Base-by-base conservation (phyloP, 2,888 invertebrate species). In the Mesopsocus fuscifrons region DNA sequence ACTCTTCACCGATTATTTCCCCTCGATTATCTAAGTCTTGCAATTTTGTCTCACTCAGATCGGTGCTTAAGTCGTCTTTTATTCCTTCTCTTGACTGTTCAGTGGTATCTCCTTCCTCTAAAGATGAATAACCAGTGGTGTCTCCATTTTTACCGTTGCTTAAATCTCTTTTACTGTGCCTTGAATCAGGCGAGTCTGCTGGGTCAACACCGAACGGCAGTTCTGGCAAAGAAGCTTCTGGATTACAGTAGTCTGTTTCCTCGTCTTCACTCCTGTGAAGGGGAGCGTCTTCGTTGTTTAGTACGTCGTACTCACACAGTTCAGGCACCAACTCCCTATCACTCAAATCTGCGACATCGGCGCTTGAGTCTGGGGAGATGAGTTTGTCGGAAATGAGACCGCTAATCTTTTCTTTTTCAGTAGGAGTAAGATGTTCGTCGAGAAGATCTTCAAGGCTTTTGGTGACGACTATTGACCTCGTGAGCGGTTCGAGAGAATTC, bases 281-380 rank as follows among this genome's bases (percentile, higher is more conserved):
- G n/a, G n/a, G n/a, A n/a, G n/a, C n/a, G n/a, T n/a, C n/a, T n/a
- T n/a, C n/a, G 8, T 26, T 11, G 26, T 6, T 26, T 11, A 11
- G 6, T 6, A 26, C 6, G 11, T 26, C 11, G 6, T 26, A 6
- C 26, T 26, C 26, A 26, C 26, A 9, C 11, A 26, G 11, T 9
- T 9, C 11, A 26, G 11, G 11, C 6, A 13, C 21, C 17, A 18
- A 18, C 15, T 18, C 20, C 20, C 21, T 38, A n/a, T 38, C 38
- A 21, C 38, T 38, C 3, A 38, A 20, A 6, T 38, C 38, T 5
- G 15, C 38, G 11, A 38, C 17, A 20, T 38, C 38, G 21, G 38
- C 38, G 38, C 38, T 38, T 21, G 38, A 38, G 21, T 38, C 38
- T 13, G 38, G 38, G 5, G 38, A 38, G 18, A 38, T 38, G 18